Base-by-base conservation (phyloP, 2,888 invertebrate genomes). In the Microctonus aethiopoides region DNA sequence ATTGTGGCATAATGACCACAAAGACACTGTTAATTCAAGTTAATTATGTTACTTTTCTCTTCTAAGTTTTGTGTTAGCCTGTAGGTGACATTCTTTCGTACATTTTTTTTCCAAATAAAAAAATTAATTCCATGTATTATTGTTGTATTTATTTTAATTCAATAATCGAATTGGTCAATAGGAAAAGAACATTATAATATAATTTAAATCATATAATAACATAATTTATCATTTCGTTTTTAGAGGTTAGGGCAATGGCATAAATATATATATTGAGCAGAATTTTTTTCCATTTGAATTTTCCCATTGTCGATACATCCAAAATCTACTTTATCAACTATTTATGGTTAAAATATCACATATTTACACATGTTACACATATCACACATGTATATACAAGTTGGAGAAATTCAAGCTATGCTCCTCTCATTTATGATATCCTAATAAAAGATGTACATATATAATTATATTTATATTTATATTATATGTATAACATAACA, bases 81-180 rank as follows among this genome's bases (percentile, higher is more conserved):
- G 61, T 79, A 80, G 77, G 76, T 74, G 56, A 76, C 74, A 78
- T 79, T 77, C 73, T 82, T 82, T 82, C 76, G 75, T 79, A 81
- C 72, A 67, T 70, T 76, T 74, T 76, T 79, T 79, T 73, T 72
- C 72, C 71, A 77, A 77, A 81, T 81, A 81, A 80, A 82, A 76
- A 76, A 73, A 69, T 79, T 77, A 78, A 75, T 76, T 80, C 78
- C 76, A 68, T 77, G 52, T 69, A 68, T 20, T 34, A 13, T 36
- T 56, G 16, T 69, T 39, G 46, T 16, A 41, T 41, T 72, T 57
- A 9, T 51, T 52, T 70, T 67, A 59, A 72, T 36, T 59, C 62
- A 16, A 34, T 52, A 62, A 29, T 16, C 13, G 32, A n/a, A n/a
- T n/a, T n/a, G n/a, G n/a, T n/a, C n/a, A n/a, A n/a, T n/a, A n/a